A percentile compares a stretch with the other conserved stretches of the same genome.
Conservation (phyloP, 1,140 invertebrate species). For the Mactra quadrangularis region DNA sequence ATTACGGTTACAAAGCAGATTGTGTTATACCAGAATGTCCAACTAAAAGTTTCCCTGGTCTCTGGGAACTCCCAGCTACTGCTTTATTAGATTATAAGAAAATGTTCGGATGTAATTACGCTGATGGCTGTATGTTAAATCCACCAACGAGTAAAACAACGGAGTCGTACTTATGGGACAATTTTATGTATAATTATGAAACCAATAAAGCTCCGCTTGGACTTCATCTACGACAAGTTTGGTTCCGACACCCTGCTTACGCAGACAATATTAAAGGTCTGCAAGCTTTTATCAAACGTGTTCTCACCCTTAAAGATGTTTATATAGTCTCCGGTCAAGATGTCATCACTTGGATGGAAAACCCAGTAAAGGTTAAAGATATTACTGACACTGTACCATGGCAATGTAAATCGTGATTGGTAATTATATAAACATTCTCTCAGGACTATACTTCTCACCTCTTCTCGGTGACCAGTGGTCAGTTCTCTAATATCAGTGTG, state of each 20-base stretch:
- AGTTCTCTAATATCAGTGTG: no score
- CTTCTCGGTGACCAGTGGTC: no score
- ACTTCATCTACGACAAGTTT: conserved; percentile 55
- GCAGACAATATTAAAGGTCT: conserved; percentile 50
- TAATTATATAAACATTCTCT: no score
- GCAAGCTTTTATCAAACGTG: conserved; percentile 14
- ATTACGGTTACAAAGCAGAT: conserved; percentile 50
- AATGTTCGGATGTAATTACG: conserved; percentile 53
- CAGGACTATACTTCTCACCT: no score
- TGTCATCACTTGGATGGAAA: conserved; percentile 58
- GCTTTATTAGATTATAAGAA: conserved; percentile 49
- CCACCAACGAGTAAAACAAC: conserved; percentile 47
- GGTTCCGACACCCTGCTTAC: conserved; percentile 58
- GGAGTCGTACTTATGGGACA: conserved; percentile 45
- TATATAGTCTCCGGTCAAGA: conserved; percentile 35
- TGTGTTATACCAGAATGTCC: conserved; percentile 59
- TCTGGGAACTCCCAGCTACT: conserved; percentile 55
- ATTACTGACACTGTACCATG: conserved; percentile 31
- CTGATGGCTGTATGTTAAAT: conserved; percentile 62
- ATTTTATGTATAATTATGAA: conserved; percentile 51
- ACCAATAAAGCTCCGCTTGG: conserved; percentile 54
- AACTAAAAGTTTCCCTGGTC: conserved; percentile 34
- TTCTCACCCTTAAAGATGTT: conserved; percentile 52
- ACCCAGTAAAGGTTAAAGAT: conserved; percentile 31
- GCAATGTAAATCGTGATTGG: conserved; percentile 32